Base-by-base conservation (phyloP, 92 coral and sea anemone genomes). In the Porites rus region DNA sequence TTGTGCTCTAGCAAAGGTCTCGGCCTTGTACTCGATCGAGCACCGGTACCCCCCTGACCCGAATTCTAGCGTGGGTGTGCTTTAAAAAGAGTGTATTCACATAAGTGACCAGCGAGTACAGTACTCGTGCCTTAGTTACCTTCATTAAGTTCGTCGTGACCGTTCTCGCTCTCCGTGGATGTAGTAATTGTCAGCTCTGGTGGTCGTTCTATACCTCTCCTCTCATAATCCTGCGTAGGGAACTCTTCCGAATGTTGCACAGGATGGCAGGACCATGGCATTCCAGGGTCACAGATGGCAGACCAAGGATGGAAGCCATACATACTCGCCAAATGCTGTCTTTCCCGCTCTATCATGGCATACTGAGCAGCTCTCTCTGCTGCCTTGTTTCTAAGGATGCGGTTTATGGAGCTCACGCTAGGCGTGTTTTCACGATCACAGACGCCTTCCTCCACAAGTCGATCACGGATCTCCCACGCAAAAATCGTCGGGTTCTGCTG, bases 291-390 rank as follows among this genome's bases (percentile, higher is more conserved):
- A 20, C 92, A 86, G 76, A 93, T 74, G 12, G 98, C 73, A 20
- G 89, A 82, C 98, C 98, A 94, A 24, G 98, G 98, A 71, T 97
- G 99, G 74, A 95, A 90, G 77, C 98, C 98, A 81, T 97, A 97
- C 80, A 97, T 88, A 71, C 94, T 92, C 2, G 99, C 98, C 66
- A 97, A 86, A 67, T 97, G 99, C 28, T 97, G 99, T n/a, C 99
- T 77, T 77, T 97, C 99, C 60, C 98, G 76, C 77, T 97, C 99
- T n/a, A 97, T 86, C 97, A 97, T 95, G 66, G 99, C 99, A 63
- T 93, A 97, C 90, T 97, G 99, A 17, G 99, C 99, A 17, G 99
- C 99, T 51, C 99, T 90, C 74, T 97, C 99, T 1, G 99, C 98
- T 1, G 99, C 99, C 76, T 97, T 97, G 88, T 97, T 97, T 13